Evolutionary conservation across 2,888 invertebrate species (phyloP), one percentile per base, ranked within the genome.

Genomic region (Drosophila paranaensis): DNA sequence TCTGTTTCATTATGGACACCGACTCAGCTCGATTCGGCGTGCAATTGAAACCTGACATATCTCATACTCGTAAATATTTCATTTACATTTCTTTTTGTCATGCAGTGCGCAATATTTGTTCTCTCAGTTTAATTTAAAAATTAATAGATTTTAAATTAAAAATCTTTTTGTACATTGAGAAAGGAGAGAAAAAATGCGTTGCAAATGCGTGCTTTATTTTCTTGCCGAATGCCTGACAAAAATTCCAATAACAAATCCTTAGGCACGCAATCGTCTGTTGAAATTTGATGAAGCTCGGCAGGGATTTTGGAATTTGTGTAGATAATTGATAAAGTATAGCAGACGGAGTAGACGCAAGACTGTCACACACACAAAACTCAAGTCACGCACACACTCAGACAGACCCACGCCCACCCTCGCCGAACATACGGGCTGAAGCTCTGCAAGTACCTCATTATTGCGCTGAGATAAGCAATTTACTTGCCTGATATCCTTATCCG

Each of bases 391-490:
- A 51, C 72, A 53, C 51, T 14, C 46, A 54, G 54, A 63, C 42
- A 58, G 50, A 25, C 16, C 53, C 11, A 40, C 37, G 2, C 40
- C 35, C 20, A 57, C 43, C 16, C 42, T 0, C 43, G 2, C n/a
- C 3, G 25, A 65, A 20, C 30, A 46, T 42, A 62, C 50, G 40
- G 33, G 11, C 55, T 48, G 53, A 61, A 51, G 60, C 60, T 63
- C 51, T 27, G 58, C 53, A 74, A 77, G 77, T 71, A 62, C 46
- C 77, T 86, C 86, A 81, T 83, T 86, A 83, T 83, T 83, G 77
- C 39, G 71, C 81, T 79, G 87, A 86, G 79, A 83, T 86, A 83
- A 83, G 77, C 77, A 86, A 86, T 83, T 83, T 81, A 83, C 79
- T 79, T 77, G 67, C 74, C 65, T 81, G 81, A 86, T 86, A 83